Evolutionary conservation across 2,797 vertebrate species (phyloP), one percentile per base, ranked within the genome.

Genomic region (Okamejei kenojei): DNA sequence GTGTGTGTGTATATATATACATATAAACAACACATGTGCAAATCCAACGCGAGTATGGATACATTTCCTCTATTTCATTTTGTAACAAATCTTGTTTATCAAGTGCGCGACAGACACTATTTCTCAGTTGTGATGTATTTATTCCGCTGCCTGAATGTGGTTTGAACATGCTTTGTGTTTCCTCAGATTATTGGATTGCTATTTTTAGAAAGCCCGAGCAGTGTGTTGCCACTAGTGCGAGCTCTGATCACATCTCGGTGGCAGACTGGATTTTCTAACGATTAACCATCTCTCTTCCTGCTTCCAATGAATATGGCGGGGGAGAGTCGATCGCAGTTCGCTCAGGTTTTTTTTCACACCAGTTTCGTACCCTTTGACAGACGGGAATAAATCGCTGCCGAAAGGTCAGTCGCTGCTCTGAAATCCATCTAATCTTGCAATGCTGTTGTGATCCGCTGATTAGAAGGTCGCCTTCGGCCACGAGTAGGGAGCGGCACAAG

Each of bases 131-230:
- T 35, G n/a, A 68, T 88, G 61, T 88, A 84, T 68, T 63, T 63
- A 88, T 88, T 68, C 61, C n/a, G 61, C 84, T 88, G 82, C 58
- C 82, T 86, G 82, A 86, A 86, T 86, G 84, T 65, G 63, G 15
- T 88, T 65, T 21, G 63, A 68, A 88, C 84, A 88, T 65, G 63
- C n/a, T 68, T 71, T 91, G 90, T 91, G 23, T 91, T 71, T 90
- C 88, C 90, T 91, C 68, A 91, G 19, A 74, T 91, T 94, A 93
- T 93, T 94, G 92, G 93, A 93, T 93, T 93, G 94, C 96, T 98
- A 98, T 98, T 97, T 97, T 96, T 97, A 97, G 97, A 94, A 94
- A 94, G 94, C 94, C 96, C 96, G 96, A 95, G 94, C 96, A 95
- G 95, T 94, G 95, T 94, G 95, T 94, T 94, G 94, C 95, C 95